Evolutionary conservation across 2,888 invertebrate genomes (phyloP).

Genomic region (Herminia tarsipennalis): DNA sequence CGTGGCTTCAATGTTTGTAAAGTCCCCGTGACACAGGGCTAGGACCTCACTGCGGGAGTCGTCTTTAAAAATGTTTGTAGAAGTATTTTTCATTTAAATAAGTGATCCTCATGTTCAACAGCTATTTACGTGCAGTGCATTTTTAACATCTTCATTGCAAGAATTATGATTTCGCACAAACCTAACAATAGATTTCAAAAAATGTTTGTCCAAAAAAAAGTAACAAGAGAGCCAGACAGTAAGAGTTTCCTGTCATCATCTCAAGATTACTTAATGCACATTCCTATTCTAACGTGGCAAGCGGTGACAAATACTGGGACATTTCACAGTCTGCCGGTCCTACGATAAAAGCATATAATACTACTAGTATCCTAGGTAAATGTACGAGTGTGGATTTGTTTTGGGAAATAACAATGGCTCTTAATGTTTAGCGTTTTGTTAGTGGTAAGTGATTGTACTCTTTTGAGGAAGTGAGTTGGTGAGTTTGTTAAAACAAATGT

Average conservation of each 20-base stretch:
- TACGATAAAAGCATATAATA: slow-evolving; percentile 59
- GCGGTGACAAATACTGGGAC: slow-evolving; percentile 68
- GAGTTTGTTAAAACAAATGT: too few relatives aligned
- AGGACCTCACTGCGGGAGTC: too few relatives aligned
- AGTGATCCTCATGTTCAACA: too few relatives aligned
- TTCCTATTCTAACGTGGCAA: slow-evolving; percentile 40
- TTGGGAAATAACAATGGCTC: slow-evolving; percentile 22
- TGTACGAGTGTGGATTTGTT: slow-evolving; percentile 38
- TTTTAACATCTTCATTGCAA: too few relatives aligned
- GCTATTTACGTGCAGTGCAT: background rate
- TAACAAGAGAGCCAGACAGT: slow-evolving; percentile 27
- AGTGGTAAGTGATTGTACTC: slow-evolving; percentile 6
- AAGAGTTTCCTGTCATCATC: slow-evolving; percentile 43
- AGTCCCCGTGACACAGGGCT: too few relatives aligned
- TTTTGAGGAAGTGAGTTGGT: slow-evolving; percentile 31
- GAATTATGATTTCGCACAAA: background rate
- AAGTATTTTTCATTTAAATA: too few relatives aligned
- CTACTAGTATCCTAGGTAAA: slow-evolving; percentile 49
- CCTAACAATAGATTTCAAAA: background rate
- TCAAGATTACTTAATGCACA: slow-evolving; percentile 46
- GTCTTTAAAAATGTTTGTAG: too few relatives aligned
- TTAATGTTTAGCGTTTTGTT: slow-evolving; percentile 37
- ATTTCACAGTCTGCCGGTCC: slow-evolving; percentile 81
- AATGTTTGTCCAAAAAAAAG: slow-evolving; percentile 17
- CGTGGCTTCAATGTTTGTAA: too few relatives aligned